These are phyloP conservation scores for Suncus etruscus DNA, from an alignment of 2,113 vertebrate genomes.

Conservation along the genomic window DNA sequence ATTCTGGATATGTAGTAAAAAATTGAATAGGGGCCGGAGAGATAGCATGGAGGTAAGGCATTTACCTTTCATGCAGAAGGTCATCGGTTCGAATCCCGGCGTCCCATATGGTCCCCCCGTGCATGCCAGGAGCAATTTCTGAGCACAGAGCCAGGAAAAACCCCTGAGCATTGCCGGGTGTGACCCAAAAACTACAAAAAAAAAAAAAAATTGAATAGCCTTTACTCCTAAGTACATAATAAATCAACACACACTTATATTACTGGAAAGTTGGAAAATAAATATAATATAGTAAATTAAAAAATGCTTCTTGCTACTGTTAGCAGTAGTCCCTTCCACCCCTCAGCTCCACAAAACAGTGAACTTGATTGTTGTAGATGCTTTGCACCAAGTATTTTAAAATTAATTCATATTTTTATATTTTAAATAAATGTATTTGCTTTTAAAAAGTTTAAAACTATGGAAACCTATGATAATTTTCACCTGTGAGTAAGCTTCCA, in stretches of 20 bases:
- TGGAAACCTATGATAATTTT: no score
- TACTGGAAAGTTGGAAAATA: constrained; percentile 32
- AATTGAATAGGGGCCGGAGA: no score
- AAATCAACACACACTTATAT: not conserved
- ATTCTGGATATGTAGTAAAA: not conserved
- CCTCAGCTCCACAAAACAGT: not conserved
- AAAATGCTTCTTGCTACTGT: not conserved
- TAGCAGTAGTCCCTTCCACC: no score
- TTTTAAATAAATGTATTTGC: not conserved
- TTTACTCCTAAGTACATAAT: not conserved
- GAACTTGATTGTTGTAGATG: not conserved
- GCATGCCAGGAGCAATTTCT: no score
- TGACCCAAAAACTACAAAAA: no score
- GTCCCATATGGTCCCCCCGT: no score
- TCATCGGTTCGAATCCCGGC: no score
- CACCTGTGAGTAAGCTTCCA: no score
- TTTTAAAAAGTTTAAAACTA: not conserved
- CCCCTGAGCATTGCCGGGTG: no score
- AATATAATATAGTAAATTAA: not conserved
- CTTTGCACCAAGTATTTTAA: not conserved
- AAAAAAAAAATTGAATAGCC: not conserved
- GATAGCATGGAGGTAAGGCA: no score
- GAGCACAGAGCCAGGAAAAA: no score
- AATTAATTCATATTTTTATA: not conserved
- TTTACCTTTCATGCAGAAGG: no score